Conservation (phyloP, 2,888 invertebrate species). For the Oeneis ivallda region DNA sequence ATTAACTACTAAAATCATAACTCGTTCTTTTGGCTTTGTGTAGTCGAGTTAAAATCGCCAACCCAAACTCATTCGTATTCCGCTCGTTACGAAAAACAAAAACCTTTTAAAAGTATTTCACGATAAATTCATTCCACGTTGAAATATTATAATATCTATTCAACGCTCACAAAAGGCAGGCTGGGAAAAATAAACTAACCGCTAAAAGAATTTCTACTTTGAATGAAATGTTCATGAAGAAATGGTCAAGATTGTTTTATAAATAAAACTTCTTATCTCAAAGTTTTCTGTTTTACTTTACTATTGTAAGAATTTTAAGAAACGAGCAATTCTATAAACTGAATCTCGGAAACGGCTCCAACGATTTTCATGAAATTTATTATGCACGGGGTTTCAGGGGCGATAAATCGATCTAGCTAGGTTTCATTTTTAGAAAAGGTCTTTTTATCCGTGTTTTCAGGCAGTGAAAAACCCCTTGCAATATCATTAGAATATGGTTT, state of each 20-base stretch:
- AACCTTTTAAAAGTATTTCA: slow-evolving; percentile 19
- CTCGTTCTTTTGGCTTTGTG: neutral
- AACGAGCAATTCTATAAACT: too few species aligned
- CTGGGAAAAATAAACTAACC: slow-evolving; percentile 15
- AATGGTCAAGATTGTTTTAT: neutral
- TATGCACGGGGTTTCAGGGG: too few species aligned
- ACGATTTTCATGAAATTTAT: too few species aligned
- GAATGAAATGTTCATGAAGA: neutral
- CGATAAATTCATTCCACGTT: slow-evolving; percentile 16
- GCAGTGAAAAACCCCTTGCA: too few species aligned
- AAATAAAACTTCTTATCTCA: neutral
- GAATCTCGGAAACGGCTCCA: too few species aligned
- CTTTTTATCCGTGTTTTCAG: too few species aligned
- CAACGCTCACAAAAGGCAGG: slow-evolving; percentile 4
- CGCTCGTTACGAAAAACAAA: slow-evolving; percentile 23
- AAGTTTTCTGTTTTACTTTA: too few species aligned
- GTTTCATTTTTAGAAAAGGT: too few species aligned
- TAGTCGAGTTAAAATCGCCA: neutral
- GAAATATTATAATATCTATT: slow-evolving; percentile 26
- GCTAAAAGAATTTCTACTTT: neutral
- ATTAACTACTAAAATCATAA: too few species aligned
- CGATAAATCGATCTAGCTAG: too few species aligned
- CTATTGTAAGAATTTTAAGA: neutral
- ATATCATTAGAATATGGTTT: too few species aligned
- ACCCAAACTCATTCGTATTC: slow-evolving; percentile 19